A percentile compares a stretch with the other conserved stretches of the same genome.
Conservation (phyloP, 2,888 invertebrate genomes). For the Calameuta idolon region DNA sequence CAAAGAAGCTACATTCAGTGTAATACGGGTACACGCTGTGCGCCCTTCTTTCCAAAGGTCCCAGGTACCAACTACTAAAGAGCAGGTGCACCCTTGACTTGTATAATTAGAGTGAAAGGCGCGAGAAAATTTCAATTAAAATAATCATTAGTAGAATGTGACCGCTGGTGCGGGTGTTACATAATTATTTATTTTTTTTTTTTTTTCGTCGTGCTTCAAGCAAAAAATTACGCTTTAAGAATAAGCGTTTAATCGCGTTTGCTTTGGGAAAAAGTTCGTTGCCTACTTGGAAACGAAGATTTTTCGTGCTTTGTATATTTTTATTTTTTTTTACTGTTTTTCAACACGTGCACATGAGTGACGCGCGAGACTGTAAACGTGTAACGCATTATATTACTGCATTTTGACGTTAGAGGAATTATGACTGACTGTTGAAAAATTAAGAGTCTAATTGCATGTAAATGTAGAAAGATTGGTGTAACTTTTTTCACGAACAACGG, state of each 20-base stretch:
- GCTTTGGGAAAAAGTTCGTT: neutral
- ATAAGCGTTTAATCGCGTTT: neutral
- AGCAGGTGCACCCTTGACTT: constrained; percentile 16
- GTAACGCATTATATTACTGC: neutral
- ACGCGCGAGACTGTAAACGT: too few relatives aligned
- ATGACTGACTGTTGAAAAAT: neutral
- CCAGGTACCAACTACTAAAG: neutral
- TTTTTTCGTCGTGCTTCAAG: neutral
- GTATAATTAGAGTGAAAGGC: constrained; percentile 18
- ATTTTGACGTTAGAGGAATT: neutral
- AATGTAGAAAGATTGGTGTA: neutral
- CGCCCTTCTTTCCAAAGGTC: neutral
- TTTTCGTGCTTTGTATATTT: neutral
- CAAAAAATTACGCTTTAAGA: neutral
- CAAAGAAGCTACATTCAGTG: neutral
- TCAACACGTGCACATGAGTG: neutral
- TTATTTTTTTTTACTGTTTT: neutral
- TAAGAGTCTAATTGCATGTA: neutral
- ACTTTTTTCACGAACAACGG: neutral
- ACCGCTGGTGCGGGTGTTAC: neutral
- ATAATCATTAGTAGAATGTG: constrained; percentile 12
- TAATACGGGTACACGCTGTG: neutral
- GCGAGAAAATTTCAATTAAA: constrained; percentile 25
- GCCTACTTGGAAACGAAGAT: neutral
- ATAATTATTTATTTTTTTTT: neutral